These are phyloP conservation scores for Mythimna loreyi DNA, from an alignment of 2,888 invertebrate species.

Conservation along the genomic window DNA sequence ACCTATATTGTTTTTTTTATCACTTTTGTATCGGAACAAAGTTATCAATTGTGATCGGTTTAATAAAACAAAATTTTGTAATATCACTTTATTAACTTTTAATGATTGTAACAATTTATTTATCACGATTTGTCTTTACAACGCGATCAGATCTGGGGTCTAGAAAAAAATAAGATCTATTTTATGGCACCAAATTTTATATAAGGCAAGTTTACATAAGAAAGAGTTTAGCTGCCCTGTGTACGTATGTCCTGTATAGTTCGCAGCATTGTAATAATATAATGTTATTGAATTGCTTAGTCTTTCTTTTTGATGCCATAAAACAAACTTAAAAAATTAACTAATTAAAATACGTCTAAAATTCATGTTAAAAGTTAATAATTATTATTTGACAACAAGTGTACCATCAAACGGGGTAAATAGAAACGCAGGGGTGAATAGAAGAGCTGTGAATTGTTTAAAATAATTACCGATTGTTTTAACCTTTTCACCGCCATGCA, in stretches of 20 bases:
- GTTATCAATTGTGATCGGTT: not conserved
- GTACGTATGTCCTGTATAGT: not conserved
- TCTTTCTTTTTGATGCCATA: slow-evolving; percentile 39
- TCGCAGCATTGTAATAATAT: not conserved
- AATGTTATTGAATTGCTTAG: slow-evolving; percentile 2
- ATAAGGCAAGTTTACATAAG: slow-evolving; percentile 13
- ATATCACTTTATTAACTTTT: slow-evolving; percentile 84
- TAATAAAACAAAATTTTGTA: slow-evolving; percentile 52
- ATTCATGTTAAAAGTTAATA: slow-evolving; percentile 46
- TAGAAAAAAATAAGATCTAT: slow-evolving; percentile 64
- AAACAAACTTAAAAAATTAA: slow-evolving; percentile 49
- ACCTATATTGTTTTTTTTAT: too few species aligned
- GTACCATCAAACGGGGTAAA: slow-evolving; percentile 21
- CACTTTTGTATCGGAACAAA: not conserved
- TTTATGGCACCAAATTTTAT: slow-evolving; percentile 50
- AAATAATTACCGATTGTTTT: too few species aligned
- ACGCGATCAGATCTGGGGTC: slow-evolving; percentile 82
- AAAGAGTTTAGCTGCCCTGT: slow-evolving; percentile 29
- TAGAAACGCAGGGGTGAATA: too few species aligned
- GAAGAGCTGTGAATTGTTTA: too few species aligned
- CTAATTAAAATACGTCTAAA: slow-evolving; percentile 59
- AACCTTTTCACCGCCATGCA: too few species aligned
- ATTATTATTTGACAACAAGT: slow-evolving; percentile 48
- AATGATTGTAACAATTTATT: slow-evolving; percentile 84
- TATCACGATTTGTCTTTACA: slow-evolving; percentile 89